Evolutionary conservation across 2,113 vertebrate species (phyloP).

Genomic region (Halichoeres trimaculatus): DNA sequence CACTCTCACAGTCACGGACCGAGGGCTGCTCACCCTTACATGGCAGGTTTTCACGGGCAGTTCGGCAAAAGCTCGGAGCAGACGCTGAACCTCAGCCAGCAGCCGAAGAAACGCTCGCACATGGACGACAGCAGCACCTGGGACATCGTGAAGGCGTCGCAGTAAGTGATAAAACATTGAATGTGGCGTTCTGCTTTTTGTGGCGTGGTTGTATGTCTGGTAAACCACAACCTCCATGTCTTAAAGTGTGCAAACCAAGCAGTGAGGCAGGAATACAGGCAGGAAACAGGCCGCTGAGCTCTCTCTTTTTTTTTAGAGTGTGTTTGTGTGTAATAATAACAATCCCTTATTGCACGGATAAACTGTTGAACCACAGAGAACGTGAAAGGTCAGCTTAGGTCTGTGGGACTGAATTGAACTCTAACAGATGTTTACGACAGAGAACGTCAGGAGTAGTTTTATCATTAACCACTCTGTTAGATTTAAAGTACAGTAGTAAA

Average conservation of each 20-base stretch:
- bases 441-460: neutral
- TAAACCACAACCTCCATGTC: neutral
- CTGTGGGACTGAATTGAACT: too few species aligned
- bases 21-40: conserved; percentile 67
- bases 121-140: conserved; percentile 90
- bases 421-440: neutral
- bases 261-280: neutral
- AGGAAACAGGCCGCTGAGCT: too few species aligned
- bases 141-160: conserved; percentile 95
- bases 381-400: too few species aligned
- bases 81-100: conserved; percentile 76
- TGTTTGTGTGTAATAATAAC: neutral
- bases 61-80: conserved; percentile 58
- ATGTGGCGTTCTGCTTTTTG: neutral
- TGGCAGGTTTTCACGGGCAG: conserved; percentile 68
- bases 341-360: neutral
- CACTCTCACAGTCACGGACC: conserved; percentile 80
- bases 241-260: neutral
- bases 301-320: neutral
- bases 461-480: too few species aligned
- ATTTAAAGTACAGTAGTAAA: too few species aligned
- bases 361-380: too few species aligned
- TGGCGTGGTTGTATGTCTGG: neutral
- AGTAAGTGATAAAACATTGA: conserved; percentile 83
- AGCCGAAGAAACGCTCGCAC: conserved; percentile 79